Evolutionary conservation across 2,113 vertebrate species (phyloP).

Genomic region (Odobenus rosmarus): DNA sequence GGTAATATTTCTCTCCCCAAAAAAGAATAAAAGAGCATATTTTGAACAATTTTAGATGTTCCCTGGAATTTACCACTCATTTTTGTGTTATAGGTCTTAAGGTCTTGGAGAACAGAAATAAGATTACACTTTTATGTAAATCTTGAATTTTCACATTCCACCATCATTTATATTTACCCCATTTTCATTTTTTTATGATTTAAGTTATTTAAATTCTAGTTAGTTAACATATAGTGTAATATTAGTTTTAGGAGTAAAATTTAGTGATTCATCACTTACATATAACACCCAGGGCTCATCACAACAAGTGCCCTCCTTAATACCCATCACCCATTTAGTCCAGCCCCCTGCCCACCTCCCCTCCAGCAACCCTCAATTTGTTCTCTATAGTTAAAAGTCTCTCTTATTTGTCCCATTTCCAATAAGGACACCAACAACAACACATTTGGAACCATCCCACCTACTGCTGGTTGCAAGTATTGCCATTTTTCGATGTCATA

Average conservation of each 20-base stretch:
- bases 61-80: neutral
- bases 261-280: neutral
- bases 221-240: neutral
- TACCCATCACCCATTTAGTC: neutral
- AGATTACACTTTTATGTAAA: neutral
- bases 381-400: neutral
- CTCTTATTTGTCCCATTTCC: neutral
- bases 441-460: neutral
- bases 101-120: neutral
- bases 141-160: neutral
- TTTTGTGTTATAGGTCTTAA: neutral
- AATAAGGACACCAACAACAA: neutral
- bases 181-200: neutral
- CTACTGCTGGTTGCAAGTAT: neutral
- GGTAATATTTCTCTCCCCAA: neutral
- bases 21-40: conserved; percentile 25
- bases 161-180: neutral
- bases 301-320: neutral
- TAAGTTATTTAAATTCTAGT: neutral
- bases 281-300: neutral
- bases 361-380: neutral
- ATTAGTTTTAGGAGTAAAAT: neutral
- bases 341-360: neutral
- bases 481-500: neutral
- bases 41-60: conserved; percentile 7